Base-by-base conservation (phyloP, 2,888 invertebrate genomes). In the Phaonia tiefii region DNA sequence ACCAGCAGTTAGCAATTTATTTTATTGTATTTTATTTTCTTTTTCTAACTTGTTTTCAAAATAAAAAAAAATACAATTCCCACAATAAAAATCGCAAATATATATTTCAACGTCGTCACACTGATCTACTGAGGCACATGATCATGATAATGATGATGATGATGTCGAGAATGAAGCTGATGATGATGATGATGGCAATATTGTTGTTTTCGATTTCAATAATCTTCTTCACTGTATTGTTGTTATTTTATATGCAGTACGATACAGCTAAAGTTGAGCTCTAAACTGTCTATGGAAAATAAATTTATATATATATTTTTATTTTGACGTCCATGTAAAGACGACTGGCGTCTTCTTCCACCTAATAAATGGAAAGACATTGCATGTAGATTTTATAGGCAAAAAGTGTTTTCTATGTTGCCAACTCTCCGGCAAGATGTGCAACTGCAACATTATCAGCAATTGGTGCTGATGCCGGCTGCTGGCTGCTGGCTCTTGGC, bases 211-310 rank as follows among this genome's bases (percentile, higher is more conserved):
- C 10, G 20, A 42, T 63, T 42, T 63, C 42, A 42, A 63, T 39
- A 63, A 63, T 42, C 42, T 42, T 42, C 42, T 63, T 42, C 42
- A 13, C n/a, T 63, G 11, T 63, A 26, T 56, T 56, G 42, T 63
- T 39, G 42, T 42, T 54, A 22, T 26, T 25, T 25, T 22, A 20
- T 37, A 17, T 42, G 42, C 54, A 8, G 63, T 13, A 13, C 3
- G 3, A 31, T 31, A 17, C 60, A 26, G 39, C 37, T 39, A 63
- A 60, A 75, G 60, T 69, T 75, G 70, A 75, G 60, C 42, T 70
- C 22, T 69, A 39, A 31, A 60, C 58, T 54, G 63, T 26, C 20
- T 75, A 69, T 69, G 51, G 51, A 51, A 63, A 69, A 75, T 70
- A 63, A 63, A 70, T 70, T 63, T 70, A 63, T 42, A 39, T 63